Evolutionary conservation across 2,113 vertebrate genomes (phyloP).

Genomic region (Arvicanthis niloticus): DNA sequence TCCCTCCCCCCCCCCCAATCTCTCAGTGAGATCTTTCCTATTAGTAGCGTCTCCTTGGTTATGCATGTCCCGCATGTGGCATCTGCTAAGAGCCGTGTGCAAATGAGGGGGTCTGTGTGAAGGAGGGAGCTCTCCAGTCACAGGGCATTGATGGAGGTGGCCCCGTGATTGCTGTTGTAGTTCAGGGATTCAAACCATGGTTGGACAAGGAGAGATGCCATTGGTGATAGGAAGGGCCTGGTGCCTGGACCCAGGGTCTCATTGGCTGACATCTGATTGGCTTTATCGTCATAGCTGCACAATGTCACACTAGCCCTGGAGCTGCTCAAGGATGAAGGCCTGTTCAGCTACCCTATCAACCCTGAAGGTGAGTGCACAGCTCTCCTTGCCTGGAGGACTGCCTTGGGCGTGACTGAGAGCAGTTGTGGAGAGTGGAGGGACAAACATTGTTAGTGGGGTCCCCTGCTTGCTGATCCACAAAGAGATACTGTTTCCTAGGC

Average conservation of each 20-base stretch:
- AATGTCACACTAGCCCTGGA: constrained; percentile 94
- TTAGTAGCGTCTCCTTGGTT: not conserved
- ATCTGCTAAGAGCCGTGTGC: not conserved
- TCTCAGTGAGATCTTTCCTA: not conserved
- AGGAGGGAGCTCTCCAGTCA: not conserved
- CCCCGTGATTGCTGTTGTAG: not conserved
- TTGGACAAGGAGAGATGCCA: not conserved
- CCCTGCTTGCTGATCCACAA: not conserved
- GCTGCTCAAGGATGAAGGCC: constrained; percentile 88
- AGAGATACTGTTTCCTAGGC: fast-evolving
- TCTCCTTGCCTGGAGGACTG: too few relatives aligned
- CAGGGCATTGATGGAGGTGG: not conserved
- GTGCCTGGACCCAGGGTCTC: not conserved
- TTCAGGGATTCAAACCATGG: too few relatives aligned
- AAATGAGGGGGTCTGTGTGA: not conserved
- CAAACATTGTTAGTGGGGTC: fast-evolving
- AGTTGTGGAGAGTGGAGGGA: fast-evolving
- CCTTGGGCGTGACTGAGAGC: not conserved
- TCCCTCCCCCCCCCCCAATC: too few relatives aligned
- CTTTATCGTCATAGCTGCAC: constrained; percentile 88
- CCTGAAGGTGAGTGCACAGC: constrained; percentile 89
- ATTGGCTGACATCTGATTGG: fast-evolving
- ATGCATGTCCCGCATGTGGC: too few relatives aligned
- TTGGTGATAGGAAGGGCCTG: not conserved
- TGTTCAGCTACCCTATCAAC: constrained; percentile 86